Base-by-base conservation (phyloP, 2,113 vertebrate genomes). In the Chaenogobius annularis region DNA sequence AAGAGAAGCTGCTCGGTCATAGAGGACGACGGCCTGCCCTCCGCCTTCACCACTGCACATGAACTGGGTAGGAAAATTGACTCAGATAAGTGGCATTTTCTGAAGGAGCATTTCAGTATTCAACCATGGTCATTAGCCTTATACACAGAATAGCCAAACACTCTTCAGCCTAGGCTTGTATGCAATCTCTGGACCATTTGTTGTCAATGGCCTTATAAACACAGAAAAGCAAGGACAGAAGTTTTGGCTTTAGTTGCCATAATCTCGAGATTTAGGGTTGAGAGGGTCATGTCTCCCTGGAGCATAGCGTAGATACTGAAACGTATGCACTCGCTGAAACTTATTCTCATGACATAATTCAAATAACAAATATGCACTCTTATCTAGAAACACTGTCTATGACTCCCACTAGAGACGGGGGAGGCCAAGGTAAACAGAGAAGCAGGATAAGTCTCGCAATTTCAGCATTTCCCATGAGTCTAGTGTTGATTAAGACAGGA, bases 1-100 rank as follows among this genome's bases (percentile, higher is more conserved):
- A 97, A 97, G 86, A 95, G 97, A 81, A 99, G 97, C 91, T 99
- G 97, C 86, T 99, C 97, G 0, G 96, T 99, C 77, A 98, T 99
- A 0, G 97, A 99, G 86, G 97, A 99, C 0, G 97, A 98, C 0
- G 97, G 97, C 5, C 88, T 98, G 48, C 97, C 97, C 0, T 98
- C 97, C 0, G 97, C 97, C 3, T 99, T 98, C 91, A 99, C 97
- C 47, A 96, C 97, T 0, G 97, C 97, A 50, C 97, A 99, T 0
- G 97, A 99, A 85, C 94, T 99, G 48, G 97, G 97, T 99, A 85
- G 95, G 95, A 48, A 26, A 26, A 26, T 12, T 8, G 22, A n/a
- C 54, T 22, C 15, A 17, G 15, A 7, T 19, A 50, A 50, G 47
- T 7, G 17, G 1, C 6, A 50, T 50, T 50, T 50, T 14, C 19